Evolutionary conservation across 2,113 vertebrate species (phyloP).

Genomic region (Sebastes schlegelii): DNA sequence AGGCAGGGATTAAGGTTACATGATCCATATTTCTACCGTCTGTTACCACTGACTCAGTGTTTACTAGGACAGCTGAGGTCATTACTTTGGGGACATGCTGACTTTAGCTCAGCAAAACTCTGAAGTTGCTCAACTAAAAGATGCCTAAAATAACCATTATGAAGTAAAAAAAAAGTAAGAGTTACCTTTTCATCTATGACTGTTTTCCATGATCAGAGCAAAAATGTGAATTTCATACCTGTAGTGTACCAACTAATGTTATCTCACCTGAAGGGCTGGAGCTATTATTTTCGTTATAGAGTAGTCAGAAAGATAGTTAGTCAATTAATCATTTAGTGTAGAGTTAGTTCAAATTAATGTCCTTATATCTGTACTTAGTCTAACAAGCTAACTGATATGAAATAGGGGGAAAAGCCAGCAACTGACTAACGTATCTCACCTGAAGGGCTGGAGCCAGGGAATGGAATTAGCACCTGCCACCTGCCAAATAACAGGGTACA

Average conservation of each 20-base stretch:
- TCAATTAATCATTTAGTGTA: background rate
- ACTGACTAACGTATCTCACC: too few relatives aligned
- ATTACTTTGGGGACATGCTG: too few relatives aligned
- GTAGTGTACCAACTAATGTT: background rate
- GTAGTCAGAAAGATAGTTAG: background rate
- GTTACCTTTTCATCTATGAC: fast-evolving
- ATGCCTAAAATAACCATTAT: background rate
- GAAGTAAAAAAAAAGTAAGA: background rate
- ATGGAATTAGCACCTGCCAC: too few relatives aligned
- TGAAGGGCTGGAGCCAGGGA: too few relatives aligned
- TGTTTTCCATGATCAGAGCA: background rate
- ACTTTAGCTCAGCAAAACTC: background rate
- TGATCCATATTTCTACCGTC: too few relatives aligned
- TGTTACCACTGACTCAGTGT: too few relatives aligned
- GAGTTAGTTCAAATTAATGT: background rate
- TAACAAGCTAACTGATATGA: background rate
- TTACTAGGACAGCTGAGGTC: too few relatives aligned
- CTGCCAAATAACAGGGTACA: too few relatives aligned
- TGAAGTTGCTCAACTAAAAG: background rate
- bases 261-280: background rate
- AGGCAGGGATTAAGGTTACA: too few relatives aligned
- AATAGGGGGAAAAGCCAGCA: too few relatives aligned
- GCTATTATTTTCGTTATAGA: background rate
- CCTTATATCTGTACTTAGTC: background rate
- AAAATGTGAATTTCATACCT: background rate